phyloP scores from a whole-genome alignment of 35 echinoderm and acorn worm genomes.

The Acanthaster planci region DNA sequence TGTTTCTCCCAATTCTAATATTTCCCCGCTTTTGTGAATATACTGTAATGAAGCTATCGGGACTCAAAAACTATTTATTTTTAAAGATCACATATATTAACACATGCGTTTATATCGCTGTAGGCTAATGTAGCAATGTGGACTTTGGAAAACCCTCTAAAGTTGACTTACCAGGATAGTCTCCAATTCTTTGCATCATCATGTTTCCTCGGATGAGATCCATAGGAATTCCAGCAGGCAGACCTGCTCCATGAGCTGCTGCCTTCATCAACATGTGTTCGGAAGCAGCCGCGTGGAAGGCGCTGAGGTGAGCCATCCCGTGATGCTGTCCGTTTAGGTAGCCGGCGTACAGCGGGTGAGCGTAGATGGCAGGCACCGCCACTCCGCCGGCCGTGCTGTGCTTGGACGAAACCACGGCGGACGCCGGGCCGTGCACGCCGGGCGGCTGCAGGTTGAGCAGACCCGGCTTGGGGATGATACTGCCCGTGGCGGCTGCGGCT shows the following conservation, averaged over 20 bases:
- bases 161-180: constrained; percentile 66
- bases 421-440: constrained; percentile 23
- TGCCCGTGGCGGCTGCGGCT: constrained; percentile 38
- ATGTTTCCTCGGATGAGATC: constrained; percentile 66
- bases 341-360: constrained; percentile 84
- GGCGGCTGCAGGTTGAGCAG: constrained; percentile 62
- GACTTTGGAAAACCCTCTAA: background rate
- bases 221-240: constrained; percentile 48
- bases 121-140: background rate
- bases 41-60: background rate
- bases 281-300: constrained; percentile 76
- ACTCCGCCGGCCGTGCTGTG: background rate
- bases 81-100: background rate
- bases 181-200: constrained; percentile 71
- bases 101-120: background rate
- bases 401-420: constrained; percentile 6
- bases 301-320: constrained; percentile 60
- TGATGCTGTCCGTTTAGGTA: constrained; percentile 78
- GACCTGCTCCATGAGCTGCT: constrained; percentile 27
- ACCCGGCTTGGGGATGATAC: constrained; percentile 76
- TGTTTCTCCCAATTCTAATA: no score
- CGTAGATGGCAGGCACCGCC: constrained; percentile 76
- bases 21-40: no score
- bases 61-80: background rate
- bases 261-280: constrained; percentile 55